Conservation (phyloP, 2,888 invertebrate genomes). For the Mesorhabditis sp. region DNA sequence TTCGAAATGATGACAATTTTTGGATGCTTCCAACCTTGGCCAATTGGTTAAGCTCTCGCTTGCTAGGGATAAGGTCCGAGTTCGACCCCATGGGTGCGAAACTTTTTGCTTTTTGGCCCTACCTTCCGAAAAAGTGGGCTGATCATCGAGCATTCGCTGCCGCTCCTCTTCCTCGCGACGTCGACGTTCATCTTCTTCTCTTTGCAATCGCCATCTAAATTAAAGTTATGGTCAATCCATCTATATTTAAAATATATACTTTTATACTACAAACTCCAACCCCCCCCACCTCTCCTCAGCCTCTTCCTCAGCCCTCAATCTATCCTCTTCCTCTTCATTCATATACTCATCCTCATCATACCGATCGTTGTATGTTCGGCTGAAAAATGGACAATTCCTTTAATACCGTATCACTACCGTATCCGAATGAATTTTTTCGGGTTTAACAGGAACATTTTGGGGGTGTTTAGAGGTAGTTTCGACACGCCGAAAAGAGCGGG, state of each 20-base stretch:
- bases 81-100: too few relatives aligned
- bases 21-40: too few relatives aligned
- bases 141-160: not conserved
- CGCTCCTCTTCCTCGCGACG: not conserved
- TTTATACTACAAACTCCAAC: too few relatives aligned
- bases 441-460: not conserved
- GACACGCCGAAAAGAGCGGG: too few relatives aligned
- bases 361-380: not conserved
- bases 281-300: not conserved
- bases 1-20: too few relatives aligned
- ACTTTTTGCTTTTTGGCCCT: not conserved
- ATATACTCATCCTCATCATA: not conserved
- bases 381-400: not conserved
- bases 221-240: too few relatives aligned
- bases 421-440: not conserved
- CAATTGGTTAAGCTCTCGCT: too few relatives aligned
- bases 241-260: too few relatives aligned
- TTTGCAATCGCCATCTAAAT: not conserved
- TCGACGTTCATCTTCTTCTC: not conserved
- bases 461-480: too few relatives aligned
- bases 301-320: slow-evolving; percentile 2
- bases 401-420: not conserved
- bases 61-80: too few relatives aligned
- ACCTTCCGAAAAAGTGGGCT: not conserved
- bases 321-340: slow-evolving; percentile 7